Evolutionary conservation across 2,797 vertebrate species (phyloP).

Genomic region (Acanthis flammea): DNA sequence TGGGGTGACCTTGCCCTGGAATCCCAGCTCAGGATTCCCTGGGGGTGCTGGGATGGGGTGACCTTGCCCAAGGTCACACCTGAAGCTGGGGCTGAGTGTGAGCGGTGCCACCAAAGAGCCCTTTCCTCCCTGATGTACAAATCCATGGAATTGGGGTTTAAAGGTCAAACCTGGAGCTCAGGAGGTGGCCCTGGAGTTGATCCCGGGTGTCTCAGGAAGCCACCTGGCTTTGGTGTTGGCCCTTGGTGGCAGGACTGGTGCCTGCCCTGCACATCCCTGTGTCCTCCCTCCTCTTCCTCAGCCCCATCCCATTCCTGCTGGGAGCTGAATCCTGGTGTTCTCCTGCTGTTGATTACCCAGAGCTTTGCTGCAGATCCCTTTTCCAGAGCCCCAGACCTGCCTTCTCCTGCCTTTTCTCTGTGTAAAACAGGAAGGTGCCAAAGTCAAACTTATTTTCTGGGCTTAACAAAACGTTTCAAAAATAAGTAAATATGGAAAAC

Average conservation of each 20-base stretch:
- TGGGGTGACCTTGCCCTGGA: neutral
- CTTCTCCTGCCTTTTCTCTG: neutral
- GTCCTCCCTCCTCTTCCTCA: neutral
- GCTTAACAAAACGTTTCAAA: neutral
- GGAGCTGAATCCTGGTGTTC: neutral
- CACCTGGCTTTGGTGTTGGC: neutral
- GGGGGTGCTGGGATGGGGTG: rapidly evolving
- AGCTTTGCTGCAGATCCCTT: neutral
- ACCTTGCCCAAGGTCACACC: neutral
- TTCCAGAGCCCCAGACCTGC: neutral
- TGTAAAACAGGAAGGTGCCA: neutral
- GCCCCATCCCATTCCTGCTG: neutral
- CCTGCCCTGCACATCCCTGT: neutral
- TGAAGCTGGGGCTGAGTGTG: rapidly evolving
- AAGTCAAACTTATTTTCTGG: neutral
- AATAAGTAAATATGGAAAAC: neutral
- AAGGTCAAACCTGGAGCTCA: neutral
- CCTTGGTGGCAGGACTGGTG: neutral
- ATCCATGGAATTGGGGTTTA: neutral
- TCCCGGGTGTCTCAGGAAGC: rapidly evolving
- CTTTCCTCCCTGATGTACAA: neutral
- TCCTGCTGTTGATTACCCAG: rapidly evolving
- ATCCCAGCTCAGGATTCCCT: too few relatives aligned
- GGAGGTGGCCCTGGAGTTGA: neutral
- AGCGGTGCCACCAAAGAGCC: neutral